Base-by-base conservation (phyloP, 2,888 invertebrate species). In the Cheilosia variabilis region DNA sequence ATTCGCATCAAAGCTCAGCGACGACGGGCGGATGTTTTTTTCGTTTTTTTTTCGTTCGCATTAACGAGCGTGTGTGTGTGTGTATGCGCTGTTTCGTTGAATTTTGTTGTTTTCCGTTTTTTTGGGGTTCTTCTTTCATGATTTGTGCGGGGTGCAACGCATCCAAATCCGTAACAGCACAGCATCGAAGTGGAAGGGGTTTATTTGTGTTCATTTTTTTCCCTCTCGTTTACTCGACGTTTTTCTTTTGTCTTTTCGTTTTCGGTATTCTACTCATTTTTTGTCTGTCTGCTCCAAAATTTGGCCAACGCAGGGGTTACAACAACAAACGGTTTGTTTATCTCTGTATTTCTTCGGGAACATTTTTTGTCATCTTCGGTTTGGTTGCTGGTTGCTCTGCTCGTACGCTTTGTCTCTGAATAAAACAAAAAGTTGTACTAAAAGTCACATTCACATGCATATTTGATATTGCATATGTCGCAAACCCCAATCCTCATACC, bases 1-100 rank as follows among this genome's bases (percentile, higher is more conserved):
- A 43, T 71, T 78, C 71, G 47, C 62, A 77, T 79, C 60, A 80
- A 80, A 80, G 80, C 71, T 80, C 60, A 19, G 43, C 34, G 60
- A 41, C 43, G 60, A 62, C 73, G 68, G 80, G 73, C 68, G 80
- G 68, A 73, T 80, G 66, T 62, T 73, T 68, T 60, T 65, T 52
- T 76, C 62, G 68, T 68, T 60, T 65, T 50, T 75, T 1, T 10
- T 47, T 57, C 34, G 47, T 37, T 4, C 22, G 31, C 22, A 17
- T 17, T 10, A 9, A 15, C 10, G 43, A 15, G 34, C 47, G 15
- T 69, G 69, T 78, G 71, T 53, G 71, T 53, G 13, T 45, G 43
- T 37, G 34, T 63, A 24, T 65, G 43, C 7, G n/a, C 27, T 68
- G 58, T 47, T 58, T 71, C 31, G 31, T 47, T 71, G 58, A 50